A percentile compares a stretch with the other conserved stretches of the same genome.
Conservation (phyloP, 2,113 vertebrate species). For the Hypanus sabinus region DNA sequence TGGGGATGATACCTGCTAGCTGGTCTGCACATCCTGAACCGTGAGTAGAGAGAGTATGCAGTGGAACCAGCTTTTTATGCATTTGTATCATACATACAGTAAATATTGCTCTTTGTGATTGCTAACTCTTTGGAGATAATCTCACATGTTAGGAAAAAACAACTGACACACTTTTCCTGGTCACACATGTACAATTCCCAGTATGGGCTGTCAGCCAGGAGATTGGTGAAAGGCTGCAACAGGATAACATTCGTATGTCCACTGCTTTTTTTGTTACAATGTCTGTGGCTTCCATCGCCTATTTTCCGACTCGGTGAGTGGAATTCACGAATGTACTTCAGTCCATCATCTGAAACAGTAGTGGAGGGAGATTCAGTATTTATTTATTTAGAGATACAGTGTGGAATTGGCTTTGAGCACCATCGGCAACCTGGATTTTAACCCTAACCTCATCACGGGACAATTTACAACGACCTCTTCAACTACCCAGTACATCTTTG, state of each 20-base stretch:
- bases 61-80: neutral
- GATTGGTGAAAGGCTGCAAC: too few relatives aligned
- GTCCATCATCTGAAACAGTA: neutral
- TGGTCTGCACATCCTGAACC: too few relatives aligned
- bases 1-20: too few relatives aligned
- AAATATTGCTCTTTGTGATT: neutral
- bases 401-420: too few relatives aligned
- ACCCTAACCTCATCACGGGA: too few relatives aligned
- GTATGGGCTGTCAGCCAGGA: neutral
- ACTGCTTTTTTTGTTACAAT: too few relatives aligned
- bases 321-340: neutral
- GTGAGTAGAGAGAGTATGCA: neutral
- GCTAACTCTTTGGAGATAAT: neutral
- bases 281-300: neutral
- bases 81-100: neutral
- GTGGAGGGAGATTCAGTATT: neutral
- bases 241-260: neutral
- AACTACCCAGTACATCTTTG: too few relatives aligned
- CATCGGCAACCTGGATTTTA: too few relatives aligned
- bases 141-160: neutral
- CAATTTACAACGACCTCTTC: too few relatives aligned
- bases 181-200: neutral
- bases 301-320: neutral
- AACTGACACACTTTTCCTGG: neutral
- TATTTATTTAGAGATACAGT: too few relatives aligned